A percentile compares a stretch with the other conserved stretches of the same genome.
phyloP scores from a whole-genome alignment of 2,113 vertebrate genomes.

The Calidris pygmaea region DNA sequence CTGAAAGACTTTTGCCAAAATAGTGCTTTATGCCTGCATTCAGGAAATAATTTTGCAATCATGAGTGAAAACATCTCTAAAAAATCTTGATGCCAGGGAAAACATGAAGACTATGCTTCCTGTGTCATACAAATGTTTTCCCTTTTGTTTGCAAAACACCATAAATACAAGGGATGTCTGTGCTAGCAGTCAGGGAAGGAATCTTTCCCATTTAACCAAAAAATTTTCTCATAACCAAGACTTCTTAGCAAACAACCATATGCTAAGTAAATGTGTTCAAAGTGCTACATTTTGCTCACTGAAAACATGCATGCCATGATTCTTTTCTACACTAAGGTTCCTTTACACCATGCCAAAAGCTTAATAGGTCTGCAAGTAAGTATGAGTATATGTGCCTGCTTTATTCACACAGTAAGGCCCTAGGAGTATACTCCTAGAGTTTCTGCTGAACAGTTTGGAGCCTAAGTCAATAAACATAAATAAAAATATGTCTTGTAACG shows the following conservation, averaged over 20 bases:
- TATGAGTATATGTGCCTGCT: background rate
- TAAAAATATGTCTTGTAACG: background rate
- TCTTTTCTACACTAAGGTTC: slow-evolving; percentile 45
- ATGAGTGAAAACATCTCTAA: slow-evolving; percentile 14
- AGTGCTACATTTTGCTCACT: slow-evolving; percentile 61
- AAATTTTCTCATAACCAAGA: slow-evolving; percentile 46
- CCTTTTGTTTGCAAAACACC: slow-evolving; percentile 62
- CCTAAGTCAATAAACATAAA: background rate
- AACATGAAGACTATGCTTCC: slow-evolving; percentile 40
- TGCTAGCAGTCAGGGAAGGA: slow-evolving; percentile 47
- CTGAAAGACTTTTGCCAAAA: background rate
- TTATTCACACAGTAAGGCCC: background rate
- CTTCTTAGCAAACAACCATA: slow-evolving; percentile 53
- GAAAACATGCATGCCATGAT: slow-evolving; percentile 35
- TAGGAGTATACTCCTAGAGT: background rate
- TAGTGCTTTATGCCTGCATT: background rate
- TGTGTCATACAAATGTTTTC: slow-evolving; percentile 59
- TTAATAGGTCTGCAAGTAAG: slow-evolving; percentile 27
- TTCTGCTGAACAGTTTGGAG: background rate
- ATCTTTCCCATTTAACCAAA: slow-evolving; percentile 61
- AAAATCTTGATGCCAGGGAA: slow-evolving; percentile 32
- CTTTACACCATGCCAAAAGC: slow-evolving; percentile 44
- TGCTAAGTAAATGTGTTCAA: slow-evolving; percentile 64
- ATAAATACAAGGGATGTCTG: slow-evolving; percentile 61
- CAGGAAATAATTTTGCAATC: slow-evolving; percentile 19